These are phyloP conservation scores for Turritopsis rubra DNA, from an alignment of 30 jellyfish, hydroid and myxozoan genomes.

Conservation along the genomic window DNA sequence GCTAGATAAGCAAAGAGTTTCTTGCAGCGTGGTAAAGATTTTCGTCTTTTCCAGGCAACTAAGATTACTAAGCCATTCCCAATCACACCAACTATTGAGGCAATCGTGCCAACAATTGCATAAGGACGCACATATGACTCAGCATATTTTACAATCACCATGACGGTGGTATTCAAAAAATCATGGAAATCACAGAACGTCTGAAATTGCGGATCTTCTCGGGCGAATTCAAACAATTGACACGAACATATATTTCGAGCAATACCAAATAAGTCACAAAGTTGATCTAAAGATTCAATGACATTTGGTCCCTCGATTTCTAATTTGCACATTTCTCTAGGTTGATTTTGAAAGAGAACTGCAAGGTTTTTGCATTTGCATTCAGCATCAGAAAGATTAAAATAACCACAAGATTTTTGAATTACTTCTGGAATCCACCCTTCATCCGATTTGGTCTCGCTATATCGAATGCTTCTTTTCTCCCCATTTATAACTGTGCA, in stretches of 20 bases:
- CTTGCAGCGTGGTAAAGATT: conserved; percentile 33
- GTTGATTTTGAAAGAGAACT: neutral
- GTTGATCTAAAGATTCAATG: conserved; percentile 1
- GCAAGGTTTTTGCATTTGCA: neutral
- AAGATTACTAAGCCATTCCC: conserved; percentile 5
- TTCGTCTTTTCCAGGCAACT: conserved; percentile 1
- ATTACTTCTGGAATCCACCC: neutral
- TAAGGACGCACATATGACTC: neutral
- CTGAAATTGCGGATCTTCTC: neutral
- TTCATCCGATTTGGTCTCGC: neutral
- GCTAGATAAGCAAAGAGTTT: conserved; percentile 34
- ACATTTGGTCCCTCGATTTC: neutral
- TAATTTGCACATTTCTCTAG: neutral
- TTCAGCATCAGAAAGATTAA: neutral
- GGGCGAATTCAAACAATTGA: neutral
- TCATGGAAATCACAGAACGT: conserved; percentile 1
- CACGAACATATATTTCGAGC: conserved; percentile 13
- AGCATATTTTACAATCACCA: neutral
- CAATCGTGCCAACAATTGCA: conserved; percentile 8
- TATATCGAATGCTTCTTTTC: neutral
- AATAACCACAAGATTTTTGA: neutral
- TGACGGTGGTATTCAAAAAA: conserved; percentile 1
- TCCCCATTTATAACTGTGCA: neutral
- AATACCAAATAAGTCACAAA: neutral
- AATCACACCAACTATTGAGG: conserved; percentile 5